Base-by-base conservation (phyloP, 1,140 invertebrate genomes). In the Scaptomyza montana region DNA sequence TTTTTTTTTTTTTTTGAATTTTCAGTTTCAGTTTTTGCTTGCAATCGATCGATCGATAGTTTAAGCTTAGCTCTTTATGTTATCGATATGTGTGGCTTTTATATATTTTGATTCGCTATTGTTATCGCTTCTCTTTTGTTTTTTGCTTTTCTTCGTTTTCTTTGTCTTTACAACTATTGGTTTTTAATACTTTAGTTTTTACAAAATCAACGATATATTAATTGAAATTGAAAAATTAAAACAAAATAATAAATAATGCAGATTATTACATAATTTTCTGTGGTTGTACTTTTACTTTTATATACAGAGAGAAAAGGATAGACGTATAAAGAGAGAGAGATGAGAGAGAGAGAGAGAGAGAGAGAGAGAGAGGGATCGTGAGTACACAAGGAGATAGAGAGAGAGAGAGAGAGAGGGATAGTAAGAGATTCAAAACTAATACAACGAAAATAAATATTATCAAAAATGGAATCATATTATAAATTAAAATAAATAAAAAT, bases 11-110 rank as follows among this genome's bases (percentile, higher is more conserved):
- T 78, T 80, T 80, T 65, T 53, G 59, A 69, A 61, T 47, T 66
- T 92, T 92, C 75, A 85, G 79, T 92, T 81, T 75, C 74, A 79
- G 84, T 77, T 77, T 91, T 90, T 90, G 87, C 77, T 89, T 77
- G 81, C 85, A 74, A 70, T 85, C 78, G 80, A 89, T 89, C 55
- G 46, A 67, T 86, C 67, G 57, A 60, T 62, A 61, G 28, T 70
- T 79, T 74, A 65, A 59, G 62, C 62, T 79, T 69, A 55, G 47
- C 56, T 69, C 54, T 77, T 59, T 62, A 39, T 68, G 39, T 78
- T 80, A 80, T 75, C 68, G 69, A 60, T 71, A 66, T 72, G 55
- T 60, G 54, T 71, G 68, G 62, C 55, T 67, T 72, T 60, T 36
- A 51, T 36, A 36, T 36, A 36, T 9, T 33, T 60, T 8, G 39